Conservation (phyloP, 92 coral and sea anemone genomes). For the Siderastrea siderea region DNA sequence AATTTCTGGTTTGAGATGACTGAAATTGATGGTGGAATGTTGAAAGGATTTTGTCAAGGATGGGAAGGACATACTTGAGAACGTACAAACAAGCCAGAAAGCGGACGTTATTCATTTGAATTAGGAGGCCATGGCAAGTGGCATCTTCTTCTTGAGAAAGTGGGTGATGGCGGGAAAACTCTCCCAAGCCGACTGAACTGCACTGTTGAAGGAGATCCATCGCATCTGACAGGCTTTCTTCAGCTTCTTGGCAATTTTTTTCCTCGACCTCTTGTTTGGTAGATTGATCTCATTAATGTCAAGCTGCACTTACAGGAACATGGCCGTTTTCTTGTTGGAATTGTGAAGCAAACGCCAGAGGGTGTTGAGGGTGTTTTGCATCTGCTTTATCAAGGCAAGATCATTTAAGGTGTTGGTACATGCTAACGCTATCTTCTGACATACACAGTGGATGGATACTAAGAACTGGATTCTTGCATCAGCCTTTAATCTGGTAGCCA, state of each 20-base stretch:
- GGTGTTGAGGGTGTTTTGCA: slow-evolving; percentile 66
- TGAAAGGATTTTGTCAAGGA: slow-evolving; percentile 76
- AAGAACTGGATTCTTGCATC: slow-evolving; percentile 53
- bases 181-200: background rate
- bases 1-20: slow-evolving; percentile 68
- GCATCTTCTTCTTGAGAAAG: background rate
- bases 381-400: slow-evolving; percentile 45
- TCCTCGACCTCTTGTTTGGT: slow-evolving; percentile 38
- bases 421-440: slow-evolving; percentile 73
- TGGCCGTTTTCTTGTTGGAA: slow-evolving; percentile 69
- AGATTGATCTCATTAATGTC: slow-evolving; percentile 33
- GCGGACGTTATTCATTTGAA: slow-evolving; percentile 61
- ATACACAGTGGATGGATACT: slow-evolving; percentile 43
- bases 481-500: slow-evolving; percentile 55
- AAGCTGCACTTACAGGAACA: slow-evolving; percentile 54
- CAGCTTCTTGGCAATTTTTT: slow-evolving; percentile 3
- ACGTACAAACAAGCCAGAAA: slow-evolving; percentile 40
- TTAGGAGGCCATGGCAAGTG: background rate
- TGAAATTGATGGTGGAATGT: slow-evolving; percentile 71
- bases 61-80: slow-evolving; percentile 57
- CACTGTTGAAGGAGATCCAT: background rate
- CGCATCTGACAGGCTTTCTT: background rate
- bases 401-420: slow-evolving; percentile 73
- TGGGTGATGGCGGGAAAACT: slow-evolving; percentile 2
- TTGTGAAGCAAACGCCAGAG: slow-evolving; percentile 69